Evolutionary conservation across 2,113 vertebrate species (phyloP).

Genomic region (Pristiophorus japonicus): DNA sequence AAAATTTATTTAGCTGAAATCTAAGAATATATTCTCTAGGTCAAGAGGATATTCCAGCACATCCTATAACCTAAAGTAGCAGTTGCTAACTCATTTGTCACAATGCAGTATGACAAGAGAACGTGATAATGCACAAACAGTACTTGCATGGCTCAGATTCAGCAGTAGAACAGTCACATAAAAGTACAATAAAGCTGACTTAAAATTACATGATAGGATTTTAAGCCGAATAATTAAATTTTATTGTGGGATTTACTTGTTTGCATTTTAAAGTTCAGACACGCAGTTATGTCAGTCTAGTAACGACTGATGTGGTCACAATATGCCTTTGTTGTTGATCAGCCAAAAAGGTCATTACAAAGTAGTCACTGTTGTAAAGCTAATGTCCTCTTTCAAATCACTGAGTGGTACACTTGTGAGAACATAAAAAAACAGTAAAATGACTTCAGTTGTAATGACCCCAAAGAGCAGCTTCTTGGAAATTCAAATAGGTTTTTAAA

Average conservation of each 20-base stretch:
- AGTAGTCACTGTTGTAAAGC: background rate
- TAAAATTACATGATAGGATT: background rate
- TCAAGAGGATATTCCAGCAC: background rate
- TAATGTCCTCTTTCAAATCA: slow-evolving; percentile 18
- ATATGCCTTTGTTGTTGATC: background rate
- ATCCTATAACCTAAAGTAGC: background rate
- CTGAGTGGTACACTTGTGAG: background rate
- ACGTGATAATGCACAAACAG: background rate
- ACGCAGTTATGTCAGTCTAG: background rate
- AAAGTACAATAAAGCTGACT: background rate
- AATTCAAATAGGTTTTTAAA: slow-evolving; percentile 19
- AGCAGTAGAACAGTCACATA: background rate
- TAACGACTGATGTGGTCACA: background rate
- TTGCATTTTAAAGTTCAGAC: slow-evolving; percentile 36
- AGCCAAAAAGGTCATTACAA: background rate
- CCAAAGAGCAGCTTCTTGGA: background rate
- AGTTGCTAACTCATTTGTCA: background rate
- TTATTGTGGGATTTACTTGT: background rate
- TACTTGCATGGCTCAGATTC: background rate
- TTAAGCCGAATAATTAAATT: background rate
- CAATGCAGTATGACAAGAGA: background rate
- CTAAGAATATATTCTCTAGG: background rate
- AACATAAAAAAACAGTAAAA: background rate
- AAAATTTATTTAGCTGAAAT: background rate
- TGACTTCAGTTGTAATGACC: background rate